phyloP scores from a whole-genome alignment of 2,888 invertebrate species.

The Ariolimax columbianus region DNA sequence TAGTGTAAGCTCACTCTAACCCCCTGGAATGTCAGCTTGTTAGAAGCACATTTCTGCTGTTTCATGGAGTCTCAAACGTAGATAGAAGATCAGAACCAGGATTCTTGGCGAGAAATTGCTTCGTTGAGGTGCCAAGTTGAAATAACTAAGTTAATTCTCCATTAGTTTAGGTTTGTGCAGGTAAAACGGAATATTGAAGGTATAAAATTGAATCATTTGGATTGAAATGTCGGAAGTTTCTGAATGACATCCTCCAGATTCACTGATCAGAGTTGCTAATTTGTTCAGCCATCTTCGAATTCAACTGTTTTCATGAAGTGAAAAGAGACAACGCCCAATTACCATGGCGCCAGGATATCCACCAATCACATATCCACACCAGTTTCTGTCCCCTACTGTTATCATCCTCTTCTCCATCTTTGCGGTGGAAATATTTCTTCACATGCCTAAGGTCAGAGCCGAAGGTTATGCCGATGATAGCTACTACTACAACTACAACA shows the following conservation, averaged over 20 bases:
- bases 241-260: not conserved
- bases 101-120: not conserved
- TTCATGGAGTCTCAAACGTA: not conserved
- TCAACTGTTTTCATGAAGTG: not conserved
- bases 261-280: not conserved
- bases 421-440: not conserved
- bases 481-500: slow-evolving; percentile 32
- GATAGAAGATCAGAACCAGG: not conserved
- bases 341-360: not conserved
- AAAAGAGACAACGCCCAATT: not conserved
- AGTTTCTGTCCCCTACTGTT: not conserved
- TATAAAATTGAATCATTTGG: not conserved
- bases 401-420: not conserved
- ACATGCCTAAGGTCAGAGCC: not conserved
- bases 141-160: not conserved
- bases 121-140: not conserved
- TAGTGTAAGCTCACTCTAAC: not conserved
- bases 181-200: not conserved
- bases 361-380: not conserved
- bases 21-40: not conserved
- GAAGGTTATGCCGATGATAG: slow-evolving; percentile 33
- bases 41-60: not conserved
- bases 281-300: not conserved
- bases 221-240: not conserved
- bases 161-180: not conserved